Evolutionary conservation across 2,113 vertebrate genomes (phyloP).

Genomic region (Burhinus oedicnemus): DNA sequence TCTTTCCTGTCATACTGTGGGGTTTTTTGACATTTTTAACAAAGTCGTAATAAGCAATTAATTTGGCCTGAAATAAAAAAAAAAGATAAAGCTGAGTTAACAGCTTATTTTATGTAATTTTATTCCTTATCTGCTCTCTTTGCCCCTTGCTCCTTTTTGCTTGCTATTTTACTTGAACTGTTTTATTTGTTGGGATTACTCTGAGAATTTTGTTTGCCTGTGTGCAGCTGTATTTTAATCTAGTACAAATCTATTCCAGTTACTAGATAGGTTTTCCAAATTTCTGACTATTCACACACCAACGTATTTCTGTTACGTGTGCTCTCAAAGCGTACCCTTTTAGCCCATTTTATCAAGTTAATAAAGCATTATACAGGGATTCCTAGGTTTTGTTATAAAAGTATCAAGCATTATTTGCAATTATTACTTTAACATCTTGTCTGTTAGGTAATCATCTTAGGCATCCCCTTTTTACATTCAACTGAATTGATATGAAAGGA

Average conservation of each 20-base stretch:
- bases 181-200: neutral
- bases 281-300: neutral
- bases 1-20: neutral
- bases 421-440: neutral
- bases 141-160: neutral
- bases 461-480: neutral
- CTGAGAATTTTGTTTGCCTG: neutral
- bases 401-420: neutral
- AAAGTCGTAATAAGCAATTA: no score
- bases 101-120: neutral
- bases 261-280: neutral
- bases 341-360: neutral
- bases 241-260: neutral
- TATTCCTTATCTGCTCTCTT: neutral
- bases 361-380: neutral
- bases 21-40: neutral
- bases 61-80: neutral
- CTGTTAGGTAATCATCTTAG: neutral
- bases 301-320: neutral
- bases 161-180: neutral
- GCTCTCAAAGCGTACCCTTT: neutral
- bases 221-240: neutral
- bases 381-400: neutral
- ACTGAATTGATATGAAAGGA: neutral
- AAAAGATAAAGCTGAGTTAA: neutral